These are phyloP conservation scores for Pterois miles DNA, from an alignment of 2,797 vertebrate genomes.

Conservation along the genomic window DNA sequence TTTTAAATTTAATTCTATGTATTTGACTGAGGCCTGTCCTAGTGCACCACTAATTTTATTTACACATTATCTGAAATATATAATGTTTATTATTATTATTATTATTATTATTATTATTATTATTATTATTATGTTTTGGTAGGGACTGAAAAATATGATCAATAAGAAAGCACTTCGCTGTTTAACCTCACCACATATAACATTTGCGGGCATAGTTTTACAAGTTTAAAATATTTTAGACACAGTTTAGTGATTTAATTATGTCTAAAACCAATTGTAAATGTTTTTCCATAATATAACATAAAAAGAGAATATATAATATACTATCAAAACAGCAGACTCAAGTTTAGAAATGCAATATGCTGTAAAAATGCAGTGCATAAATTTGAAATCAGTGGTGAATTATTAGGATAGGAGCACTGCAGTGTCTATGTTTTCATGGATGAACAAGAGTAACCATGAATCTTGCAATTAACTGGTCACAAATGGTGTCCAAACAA, in stretches of 20 bases:
- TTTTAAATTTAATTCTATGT: neutral
- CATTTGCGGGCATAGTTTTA: neutral
- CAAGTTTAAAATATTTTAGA: neutral
- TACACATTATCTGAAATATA: no score
- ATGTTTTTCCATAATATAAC: no score
- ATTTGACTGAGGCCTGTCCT: no score
- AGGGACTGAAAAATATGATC: no score
- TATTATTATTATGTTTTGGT: no score
- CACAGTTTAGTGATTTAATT: neutral
- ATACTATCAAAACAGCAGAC: no score
- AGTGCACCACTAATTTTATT: no score
- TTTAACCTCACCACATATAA: neutral
- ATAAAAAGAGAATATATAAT: no score
- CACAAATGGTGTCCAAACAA: neutral
- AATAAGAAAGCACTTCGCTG: neutral
- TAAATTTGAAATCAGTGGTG: neutral
- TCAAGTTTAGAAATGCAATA: neutral
- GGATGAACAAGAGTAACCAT: neutral
- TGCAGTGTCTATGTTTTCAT: neutral
- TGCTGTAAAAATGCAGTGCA: neutral
- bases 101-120: no score
- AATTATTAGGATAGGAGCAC: neutral
- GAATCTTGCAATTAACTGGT: neutral
- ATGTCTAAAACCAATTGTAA: neutral
- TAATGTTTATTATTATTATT: no score